A percentile compares a stretch with the other conserved stretches of the same genome.
Conservation (phyloP, 2,797 vertebrate genomes). For the Acropternis orthonyx region DNA sequence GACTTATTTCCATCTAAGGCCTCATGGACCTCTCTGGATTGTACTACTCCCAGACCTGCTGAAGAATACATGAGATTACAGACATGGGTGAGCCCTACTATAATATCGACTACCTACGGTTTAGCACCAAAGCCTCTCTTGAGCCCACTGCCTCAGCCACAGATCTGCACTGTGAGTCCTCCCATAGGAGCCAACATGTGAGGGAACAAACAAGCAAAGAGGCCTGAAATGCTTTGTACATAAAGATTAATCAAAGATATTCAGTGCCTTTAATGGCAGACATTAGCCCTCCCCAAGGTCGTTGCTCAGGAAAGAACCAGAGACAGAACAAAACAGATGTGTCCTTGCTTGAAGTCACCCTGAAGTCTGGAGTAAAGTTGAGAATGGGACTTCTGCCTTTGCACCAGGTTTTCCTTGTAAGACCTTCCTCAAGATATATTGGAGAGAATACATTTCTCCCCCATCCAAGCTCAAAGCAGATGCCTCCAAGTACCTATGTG, state of each 20-base stretch:
- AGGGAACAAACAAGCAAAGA: neutral
- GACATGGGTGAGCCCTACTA: neutral
- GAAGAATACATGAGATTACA: neutral
- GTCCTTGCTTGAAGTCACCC: neutral
- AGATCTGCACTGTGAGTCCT: neutral
- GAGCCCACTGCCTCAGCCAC: neutral
- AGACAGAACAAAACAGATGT: neutral
- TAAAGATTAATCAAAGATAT: neutral
- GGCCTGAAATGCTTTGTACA: neutral
- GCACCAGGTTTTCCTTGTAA: neutral
- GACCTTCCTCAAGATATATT: neutral
- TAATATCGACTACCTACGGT: neutral
- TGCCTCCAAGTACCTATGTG: neutral
- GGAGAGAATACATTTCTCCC: neutral
- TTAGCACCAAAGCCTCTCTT: neutral
- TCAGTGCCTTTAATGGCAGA: neutral
- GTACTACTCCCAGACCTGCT: neutral
- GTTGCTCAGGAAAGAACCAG: neutral
- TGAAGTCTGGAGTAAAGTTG: neutral
- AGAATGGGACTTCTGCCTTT: neutral
- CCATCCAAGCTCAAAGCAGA: neutral
- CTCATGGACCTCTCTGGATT: neutral
- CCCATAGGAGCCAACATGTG: neutral
- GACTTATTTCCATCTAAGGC: neutral
- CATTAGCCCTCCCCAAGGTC: neutral